A percentile compares a stretch with the other conserved stretches of the same genome.
phyloP scores from a whole-genome alignment of 2,888 invertebrate species.

The Chrysolina haemoptera region DNA sequence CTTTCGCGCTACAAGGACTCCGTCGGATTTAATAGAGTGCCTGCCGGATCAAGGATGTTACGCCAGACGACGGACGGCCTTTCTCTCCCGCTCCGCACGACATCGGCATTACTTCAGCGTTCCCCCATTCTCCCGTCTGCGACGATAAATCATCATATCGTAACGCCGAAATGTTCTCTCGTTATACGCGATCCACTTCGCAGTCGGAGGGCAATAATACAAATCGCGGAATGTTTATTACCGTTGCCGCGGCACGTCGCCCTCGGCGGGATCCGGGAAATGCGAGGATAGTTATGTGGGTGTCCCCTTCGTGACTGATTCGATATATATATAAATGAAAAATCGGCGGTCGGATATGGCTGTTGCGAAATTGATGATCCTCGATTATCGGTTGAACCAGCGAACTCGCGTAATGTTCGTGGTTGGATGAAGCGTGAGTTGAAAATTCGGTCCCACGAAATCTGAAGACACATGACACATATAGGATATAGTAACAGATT shows the following conservation, averaged over 20 bases:
- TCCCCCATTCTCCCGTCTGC: slow-evolving; percentile 30
- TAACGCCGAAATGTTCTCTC: slow-evolving; percentile 36
- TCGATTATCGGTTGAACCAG: background rate
- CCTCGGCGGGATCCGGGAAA: slow-evolving; percentile 11
- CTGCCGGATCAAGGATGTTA: slow-evolving; percentile 33
- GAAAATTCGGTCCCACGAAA: background rate
- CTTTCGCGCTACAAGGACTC: slow-evolving; percentile 26
- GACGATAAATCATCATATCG: slow-evolving; percentile 40
- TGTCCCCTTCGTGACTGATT: slow-evolving; percentile 18
- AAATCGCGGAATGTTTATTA: slow-evolving; percentile 44
- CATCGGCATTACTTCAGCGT: background rate
- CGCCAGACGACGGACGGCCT: slow-evolving; percentile 18
- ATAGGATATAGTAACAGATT: too few species aligned
- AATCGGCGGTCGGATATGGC: slow-evolving; percentile 15
- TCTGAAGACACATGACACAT: background rate
- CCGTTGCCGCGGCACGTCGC: slow-evolving; percentile 30
- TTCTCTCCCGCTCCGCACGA: slow-evolving; percentile 9
- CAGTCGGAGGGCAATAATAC: slow-evolving; percentile 43
- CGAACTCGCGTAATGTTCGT: background rate
- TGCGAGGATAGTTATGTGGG: slow-evolving; percentile 6
- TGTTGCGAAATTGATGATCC: background rate
- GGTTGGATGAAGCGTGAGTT: background rate
- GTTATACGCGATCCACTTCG: slow-evolving; percentile 40
- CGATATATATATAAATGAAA: slow-evolving; percentile 15
- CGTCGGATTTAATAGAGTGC: slow-evolving; percentile 39